Evolutionary conservation across 1,140 invertebrate species (phyloP).

Genomic region (Drosophila sucinea): DNA sequence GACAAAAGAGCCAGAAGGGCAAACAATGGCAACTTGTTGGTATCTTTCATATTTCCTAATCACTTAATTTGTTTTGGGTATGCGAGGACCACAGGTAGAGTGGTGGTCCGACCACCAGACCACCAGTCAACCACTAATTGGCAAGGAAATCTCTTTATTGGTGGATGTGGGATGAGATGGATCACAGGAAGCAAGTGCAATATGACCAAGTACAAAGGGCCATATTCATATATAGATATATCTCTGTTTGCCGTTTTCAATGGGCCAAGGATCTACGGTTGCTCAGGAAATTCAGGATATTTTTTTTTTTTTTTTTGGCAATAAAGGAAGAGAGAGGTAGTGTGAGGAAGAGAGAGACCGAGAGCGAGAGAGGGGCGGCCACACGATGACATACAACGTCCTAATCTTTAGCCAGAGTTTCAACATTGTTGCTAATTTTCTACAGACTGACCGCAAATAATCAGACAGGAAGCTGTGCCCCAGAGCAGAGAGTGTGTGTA

Average conservation of each 20-base stretch:
- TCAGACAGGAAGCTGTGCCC: constrained; percentile 65
- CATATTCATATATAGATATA: constrained; percentile 30
- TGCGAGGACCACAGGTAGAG: constrained; percentile 44
- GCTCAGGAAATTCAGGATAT: constrained; percentile 33
- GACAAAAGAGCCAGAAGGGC: not conserved
- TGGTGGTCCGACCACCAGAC: constrained; percentile 39
- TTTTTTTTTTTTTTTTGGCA: constrained; percentile 2
- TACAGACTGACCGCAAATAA: constrained; percentile 74
- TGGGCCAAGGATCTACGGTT: constrained; percentile 71
- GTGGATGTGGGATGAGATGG: constrained; percentile 22
- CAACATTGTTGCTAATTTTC: constrained; percentile 74
- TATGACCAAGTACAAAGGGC: constrained; percentile 24
- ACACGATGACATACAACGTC: constrained; percentile 48
- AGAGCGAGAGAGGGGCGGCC: constrained; percentile 33
- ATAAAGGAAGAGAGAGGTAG: constrained; percentile 23
- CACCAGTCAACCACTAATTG: constrained; percentile 63
- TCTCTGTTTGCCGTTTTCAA: constrained; percentile 39
- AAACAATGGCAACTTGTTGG: constrained; percentile 39
- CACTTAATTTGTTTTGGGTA: constrained; percentile 71
- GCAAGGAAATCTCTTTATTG: constrained; percentile 74
- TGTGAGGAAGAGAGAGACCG: not conserved
- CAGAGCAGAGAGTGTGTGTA: not conserved
- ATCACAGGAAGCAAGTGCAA: constrained; percentile 66
- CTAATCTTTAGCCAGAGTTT: constrained; percentile 43
- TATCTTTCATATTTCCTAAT: constrained; percentile 68